Evolutionary conservation across 2,888 invertebrate genomes (phyloP), one percentile per base, ranked within the genome.

Genomic region (Nomada goodeniana): DNA sequence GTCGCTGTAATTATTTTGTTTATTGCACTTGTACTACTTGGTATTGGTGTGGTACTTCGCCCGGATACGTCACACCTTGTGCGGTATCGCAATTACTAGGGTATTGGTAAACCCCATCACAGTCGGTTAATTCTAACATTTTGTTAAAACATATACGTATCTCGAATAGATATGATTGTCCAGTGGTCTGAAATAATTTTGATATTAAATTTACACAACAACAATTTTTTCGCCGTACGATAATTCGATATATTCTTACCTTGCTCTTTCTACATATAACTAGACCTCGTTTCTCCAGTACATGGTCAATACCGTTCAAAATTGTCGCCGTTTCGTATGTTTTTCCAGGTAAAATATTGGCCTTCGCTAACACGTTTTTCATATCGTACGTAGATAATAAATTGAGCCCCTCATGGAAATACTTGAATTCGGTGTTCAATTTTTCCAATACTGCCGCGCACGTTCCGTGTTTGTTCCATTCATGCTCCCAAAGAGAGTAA

Each of bases 381-480:
- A 97, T 95, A 59, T 96, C 95, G 90, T 95, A 97, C 60, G 94
- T 91, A 53, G 95, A 92, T 2, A 96, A 94, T 95, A 96, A 96
- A 1, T 94, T 90, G 3, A 97, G 90, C 0, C 96, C 97, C 84
- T 95, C 94, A 0, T 93, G 91, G 90, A 97, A 97, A 92, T 97
- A 97, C 89, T 96, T 96, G 0, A 94, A 88, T 89, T 97, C 96
- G 23, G 95, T 95, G 85, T 95, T 94, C 0, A 97, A 91, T 4
- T 93, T 88, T 0, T 95, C 94, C 3, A 97, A 84, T 5, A 93
- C 86, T 0, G 95, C 94, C 2, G 97, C 96, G 91, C 98, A 98
- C 0, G 97, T 97, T 2, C 98, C 98, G 91, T 98, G 98, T 90
- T 98, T 98, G 0, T 94, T 92, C 97, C 97, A 98, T 92, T 98